phyloP scores from a whole-genome alignment of 2,888 invertebrate genomes.

The Agrotis ipsilon region DNA sequence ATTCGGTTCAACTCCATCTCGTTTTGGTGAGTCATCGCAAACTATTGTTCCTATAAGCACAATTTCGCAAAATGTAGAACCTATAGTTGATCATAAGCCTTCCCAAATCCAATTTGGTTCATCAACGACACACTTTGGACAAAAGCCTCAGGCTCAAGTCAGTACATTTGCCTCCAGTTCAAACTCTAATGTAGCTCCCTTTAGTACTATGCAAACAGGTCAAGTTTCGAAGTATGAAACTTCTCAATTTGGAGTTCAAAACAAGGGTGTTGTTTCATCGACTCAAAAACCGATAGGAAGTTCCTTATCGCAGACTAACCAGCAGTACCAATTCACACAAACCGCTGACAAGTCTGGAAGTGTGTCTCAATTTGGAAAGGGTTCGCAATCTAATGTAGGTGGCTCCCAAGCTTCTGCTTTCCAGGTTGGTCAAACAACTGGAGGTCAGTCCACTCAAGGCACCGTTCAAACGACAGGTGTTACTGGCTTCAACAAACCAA shows the following conservation, averaged over 20 bases:
- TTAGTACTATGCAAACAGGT: slow-evolving; percentile 37
- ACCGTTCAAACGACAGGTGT: slow-evolving; percentile 13
- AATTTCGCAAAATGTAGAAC: slow-evolving; percentile 35
- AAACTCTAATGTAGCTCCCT: slow-evolving; percentile 33
- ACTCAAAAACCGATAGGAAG: slow-evolving; percentile 45
- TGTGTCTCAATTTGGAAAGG: slow-evolving; percentile 41
- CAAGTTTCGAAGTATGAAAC: slow-evolving; percentile 43
- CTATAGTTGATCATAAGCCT: slow-evolving; percentile 42
- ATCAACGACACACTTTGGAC: slow-evolving; percentile 21
- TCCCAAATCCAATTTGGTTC: slow-evolving; percentile 27
- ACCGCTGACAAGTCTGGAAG: slow-evolving; percentile 19
- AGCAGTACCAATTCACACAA: slow-evolving; percentile 49
- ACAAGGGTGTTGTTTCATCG: slow-evolving; percentile 22
- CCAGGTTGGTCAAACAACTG: slow-evolving; percentile 31
- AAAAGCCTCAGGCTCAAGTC: slow-evolving; percentile 33
- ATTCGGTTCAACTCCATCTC: slow-evolving; percentile 9
- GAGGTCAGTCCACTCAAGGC: slow-evolving; percentile 19
- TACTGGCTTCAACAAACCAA: slow-evolving; percentile 44
- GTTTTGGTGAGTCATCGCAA: slow-evolving; percentile 37
- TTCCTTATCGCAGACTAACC: slow-evolving; percentile 35
- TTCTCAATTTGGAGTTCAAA: slow-evolving; percentile 28
- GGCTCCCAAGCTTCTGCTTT: slow-evolving; percentile 2
- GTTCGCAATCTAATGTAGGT: slow-evolving; percentile 43
- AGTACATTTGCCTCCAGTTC: slow-evolving; percentile 45
- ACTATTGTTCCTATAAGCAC: slow-evolving; percentile 27